Evolutionary conservation across 2,888 invertebrate genomes (phyloP).

Genomic region (Penaeus monodon): DNA sequence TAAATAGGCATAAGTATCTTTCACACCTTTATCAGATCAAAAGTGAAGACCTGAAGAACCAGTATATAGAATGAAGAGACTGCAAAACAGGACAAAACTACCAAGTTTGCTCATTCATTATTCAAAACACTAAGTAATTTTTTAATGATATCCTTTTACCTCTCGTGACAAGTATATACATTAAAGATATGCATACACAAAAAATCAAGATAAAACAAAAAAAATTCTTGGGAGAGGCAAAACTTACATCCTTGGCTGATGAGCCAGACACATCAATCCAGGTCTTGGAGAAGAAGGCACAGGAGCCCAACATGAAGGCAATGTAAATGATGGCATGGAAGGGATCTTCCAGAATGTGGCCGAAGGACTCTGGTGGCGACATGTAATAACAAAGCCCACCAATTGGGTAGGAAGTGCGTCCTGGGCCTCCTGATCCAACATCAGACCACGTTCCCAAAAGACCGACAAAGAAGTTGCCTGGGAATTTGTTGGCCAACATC

Average conservation of each 20-base stretch:
- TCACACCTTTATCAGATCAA: not conserved
- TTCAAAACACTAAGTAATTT: no score
- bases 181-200: no score
- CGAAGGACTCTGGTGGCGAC: constrained; percentile 96
- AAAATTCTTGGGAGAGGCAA: not conserved
- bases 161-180: no score
- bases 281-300: constrained; percentile 99
- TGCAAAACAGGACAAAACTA: no score
- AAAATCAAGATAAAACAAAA: no score
- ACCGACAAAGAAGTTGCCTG: constrained; percentile 96
- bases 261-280: constrained; percentile 99
- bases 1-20: constrained; percentile 18
- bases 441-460: constrained; percentile 98
- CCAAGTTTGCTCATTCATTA: no score
- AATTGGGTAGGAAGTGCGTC: constrained; percentile 92
- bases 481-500: constrained; percentile 99
- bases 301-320: constrained; percentile 98
- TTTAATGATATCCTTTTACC: no score
- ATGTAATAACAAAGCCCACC: constrained; percentile 98
- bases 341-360: constrained; percentile 95
- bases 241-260: constrained; percentile 96
- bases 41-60: not conserved
- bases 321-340: constrained; percentile 96
- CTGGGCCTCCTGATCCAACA: constrained; percentile 97
- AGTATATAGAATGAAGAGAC: no score